A percentile compares a stretch with the other conserved stretches of the same genome.
Evolutionary conservation across 2,888 invertebrate species (phyloP).

Genomic region (Pammene aurita): DNA sequence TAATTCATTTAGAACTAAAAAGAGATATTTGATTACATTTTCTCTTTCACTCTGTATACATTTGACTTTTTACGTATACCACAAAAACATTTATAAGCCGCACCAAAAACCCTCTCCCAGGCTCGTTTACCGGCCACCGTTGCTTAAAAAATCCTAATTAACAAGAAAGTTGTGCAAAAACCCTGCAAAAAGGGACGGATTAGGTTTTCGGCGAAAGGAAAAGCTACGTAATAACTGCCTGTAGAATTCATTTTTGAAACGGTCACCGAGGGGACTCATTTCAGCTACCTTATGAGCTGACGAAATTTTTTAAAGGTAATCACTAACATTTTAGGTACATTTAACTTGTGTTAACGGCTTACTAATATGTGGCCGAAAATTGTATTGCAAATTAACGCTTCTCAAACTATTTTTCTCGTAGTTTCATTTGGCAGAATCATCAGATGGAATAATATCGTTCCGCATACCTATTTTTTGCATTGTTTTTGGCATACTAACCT

Average conservation of each 20-base stretch:
- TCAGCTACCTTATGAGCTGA: not conserved
- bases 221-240: not conserved
- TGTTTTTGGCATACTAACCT: no score
- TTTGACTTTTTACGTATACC: not conserved
- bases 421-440: no score
- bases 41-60: not conserved
- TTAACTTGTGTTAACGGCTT: no score
- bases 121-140: not conserved
- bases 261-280: not conserved
- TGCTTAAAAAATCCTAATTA: conserved; percentile 35
- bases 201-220: conserved; percentile 1
- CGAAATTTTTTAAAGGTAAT: not conserved
- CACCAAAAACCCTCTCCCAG: not conserved
- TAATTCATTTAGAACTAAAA: no score
- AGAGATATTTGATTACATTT: not conserved
- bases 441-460: no score
- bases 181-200: conserved; percentile 26
- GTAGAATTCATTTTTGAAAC: not conserved
- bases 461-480: no score
- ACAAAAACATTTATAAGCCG: not conserved
- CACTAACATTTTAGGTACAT: no score
- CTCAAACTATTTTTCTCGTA: no score
- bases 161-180: conserved; percentile 25
- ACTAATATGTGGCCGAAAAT: no score
- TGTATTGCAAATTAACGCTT: no score